Percentiles rank a stretch among this genome's conserved stretches.
Evolutionary conservation across 2,888 invertebrate genomes (phyloP).

Genomic region (Petrolisthes manimaculis): DNA sequence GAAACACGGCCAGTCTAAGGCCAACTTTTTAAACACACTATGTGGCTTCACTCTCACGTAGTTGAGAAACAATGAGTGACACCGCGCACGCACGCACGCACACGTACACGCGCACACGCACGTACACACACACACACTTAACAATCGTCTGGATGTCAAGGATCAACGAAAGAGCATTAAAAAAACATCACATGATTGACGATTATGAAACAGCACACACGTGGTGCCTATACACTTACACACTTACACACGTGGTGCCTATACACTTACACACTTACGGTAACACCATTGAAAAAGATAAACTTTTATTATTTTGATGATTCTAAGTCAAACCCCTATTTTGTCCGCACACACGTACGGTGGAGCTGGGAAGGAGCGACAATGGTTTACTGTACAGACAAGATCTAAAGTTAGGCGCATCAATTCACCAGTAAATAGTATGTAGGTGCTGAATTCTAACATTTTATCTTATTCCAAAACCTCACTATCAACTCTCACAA

Average conservation of each 20-base stretch:
- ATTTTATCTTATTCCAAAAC: no score
- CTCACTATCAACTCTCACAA: no score
- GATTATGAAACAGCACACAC: constrained; percentile 33
- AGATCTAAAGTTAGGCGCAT: no score
- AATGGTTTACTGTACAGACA: no score
- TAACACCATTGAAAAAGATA: constrained; percentile 45
- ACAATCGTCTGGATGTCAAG: constrained; percentile 41
- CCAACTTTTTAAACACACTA: neutral
- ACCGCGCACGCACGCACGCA: constrained; percentile 8
- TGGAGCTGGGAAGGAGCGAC: constrained; percentile 18
- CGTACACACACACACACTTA: constrained; percentile 28
- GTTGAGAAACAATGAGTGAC: constrained; percentile 31
- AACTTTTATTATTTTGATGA: constrained; percentile 50
- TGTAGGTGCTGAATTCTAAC: no score
- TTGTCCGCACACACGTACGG: constrained; percentile 8
- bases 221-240: constrained; percentile 27
- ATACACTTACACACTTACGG: constrained; percentile 36
- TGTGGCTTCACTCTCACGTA: constrained; percentile 14
- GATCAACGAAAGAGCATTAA: constrained; percentile 39
- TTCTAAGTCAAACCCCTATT: constrained; percentile 35
- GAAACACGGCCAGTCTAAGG: no score
- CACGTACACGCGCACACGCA: constrained; percentile 24
- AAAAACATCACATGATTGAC: constrained; percentile 42
- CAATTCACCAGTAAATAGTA: no score
- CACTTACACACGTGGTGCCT: constrained; percentile 32